Evolutionary conservation across 2,797 vertebrate genomes (phyloP).

Genomic region (Trichosurus vulpecula): DNA sequence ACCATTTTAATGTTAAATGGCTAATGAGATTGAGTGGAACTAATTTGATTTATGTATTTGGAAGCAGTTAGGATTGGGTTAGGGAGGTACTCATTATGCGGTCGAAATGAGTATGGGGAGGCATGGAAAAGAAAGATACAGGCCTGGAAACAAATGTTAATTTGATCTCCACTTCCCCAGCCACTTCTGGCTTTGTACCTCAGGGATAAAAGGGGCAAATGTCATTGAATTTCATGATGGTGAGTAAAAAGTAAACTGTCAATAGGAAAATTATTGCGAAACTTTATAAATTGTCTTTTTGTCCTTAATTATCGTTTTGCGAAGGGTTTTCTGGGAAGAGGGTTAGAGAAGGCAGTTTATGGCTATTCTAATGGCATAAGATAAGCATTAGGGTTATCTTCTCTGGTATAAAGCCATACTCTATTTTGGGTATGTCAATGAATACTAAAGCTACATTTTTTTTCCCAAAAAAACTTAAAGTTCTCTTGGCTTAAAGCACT

Average conservation of each 20-base stretch:
- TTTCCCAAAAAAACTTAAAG: not conserved
- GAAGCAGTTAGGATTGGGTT: not conserved
- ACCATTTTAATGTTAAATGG: slow-evolving; percentile 27
- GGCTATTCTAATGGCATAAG: not conserved
- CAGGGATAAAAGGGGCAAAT: not conserved
- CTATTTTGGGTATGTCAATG: not conserved
- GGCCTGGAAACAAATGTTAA: not conserved
- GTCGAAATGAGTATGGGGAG: not conserved
- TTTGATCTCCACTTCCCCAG: slow-evolving; percentile 19
- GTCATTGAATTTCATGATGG: slow-evolving; percentile 12
- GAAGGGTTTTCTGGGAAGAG: not conserved
- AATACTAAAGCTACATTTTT: not conserved
- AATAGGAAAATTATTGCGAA: not conserved
- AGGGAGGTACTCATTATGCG: slow-evolving; percentile 11
- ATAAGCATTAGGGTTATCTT: not conserved
- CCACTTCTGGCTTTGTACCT: not conserved
- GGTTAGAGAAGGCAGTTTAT: not conserved
- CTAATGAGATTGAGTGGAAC: not conserved
- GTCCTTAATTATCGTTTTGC: slow-evolving; percentile 4
- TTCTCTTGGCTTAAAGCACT: slow-evolving; percentile 1
- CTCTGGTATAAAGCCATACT: slow-evolving; percentile 19
- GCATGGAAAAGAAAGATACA: slow-evolving; percentile 11
- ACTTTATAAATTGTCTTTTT: slow-evolving; percentile 4
- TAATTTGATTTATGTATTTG: slow-evolving; percentile 17
- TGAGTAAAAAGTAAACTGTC: not conserved